A percentile compares a stretch with the other conserved stretches of the same genome.
These are phyloP conservation scores for Muscicapa striata DNA, from an alignment of 2,797 vertebrate species.

Conservation along the genomic window DNA sequence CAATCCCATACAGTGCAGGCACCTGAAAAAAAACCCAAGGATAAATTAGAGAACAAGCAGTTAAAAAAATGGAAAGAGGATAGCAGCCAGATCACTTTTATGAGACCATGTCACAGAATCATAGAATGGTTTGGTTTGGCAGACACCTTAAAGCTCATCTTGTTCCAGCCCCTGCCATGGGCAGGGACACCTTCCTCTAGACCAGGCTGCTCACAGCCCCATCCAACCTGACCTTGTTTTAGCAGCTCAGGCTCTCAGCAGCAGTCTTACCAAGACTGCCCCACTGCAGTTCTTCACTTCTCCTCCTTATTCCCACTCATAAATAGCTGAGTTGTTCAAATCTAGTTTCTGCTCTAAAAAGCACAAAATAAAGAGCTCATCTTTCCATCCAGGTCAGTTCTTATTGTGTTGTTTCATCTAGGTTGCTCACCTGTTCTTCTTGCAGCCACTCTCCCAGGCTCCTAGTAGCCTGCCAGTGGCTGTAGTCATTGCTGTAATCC, in stretches of 20 bases:
- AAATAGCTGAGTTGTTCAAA: background rate
- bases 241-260: background rate
- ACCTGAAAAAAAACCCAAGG: conserved; percentile 77
- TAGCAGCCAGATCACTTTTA: background rate
- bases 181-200: background rate
- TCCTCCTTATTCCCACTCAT: background rate
- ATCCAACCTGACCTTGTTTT: background rate
- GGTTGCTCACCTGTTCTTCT: conserved; percentile 86
- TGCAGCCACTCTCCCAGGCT: conserved; percentile 90
- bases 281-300: background rate
- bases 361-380: background rate
- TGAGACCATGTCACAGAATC: background rate
- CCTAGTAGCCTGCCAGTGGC: conserved; percentile 92
- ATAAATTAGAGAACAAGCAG: background rate
- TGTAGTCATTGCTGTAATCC: conserved; percentile 90
- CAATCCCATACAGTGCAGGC: conserved; percentile 92
- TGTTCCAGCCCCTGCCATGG: background rate
- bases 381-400: background rate
- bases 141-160: background rate
- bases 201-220: background rate
- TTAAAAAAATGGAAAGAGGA: background rate
- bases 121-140: background rate
- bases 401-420: background rate
- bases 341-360: background rate
- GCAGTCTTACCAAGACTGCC: background rate